Evolutionary conservation across 2,797 vertebrate genomes (phyloP).

Genomic region (Zenarchopterus dispar): DNA sequence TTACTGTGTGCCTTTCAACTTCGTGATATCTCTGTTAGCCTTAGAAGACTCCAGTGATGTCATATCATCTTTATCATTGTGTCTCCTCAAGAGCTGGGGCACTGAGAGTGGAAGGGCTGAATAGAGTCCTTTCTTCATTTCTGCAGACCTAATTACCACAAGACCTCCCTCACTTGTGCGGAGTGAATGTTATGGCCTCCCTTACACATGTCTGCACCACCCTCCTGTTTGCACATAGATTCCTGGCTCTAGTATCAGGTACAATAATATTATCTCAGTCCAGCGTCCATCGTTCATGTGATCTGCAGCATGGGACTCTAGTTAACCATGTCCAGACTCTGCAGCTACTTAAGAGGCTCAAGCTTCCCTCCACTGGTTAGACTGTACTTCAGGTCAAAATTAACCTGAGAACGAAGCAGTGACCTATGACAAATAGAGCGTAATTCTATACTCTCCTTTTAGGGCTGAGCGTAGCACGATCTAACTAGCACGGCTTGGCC

Average conservation of each 20-base stretch:
- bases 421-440: slow-evolving; percentile 81
- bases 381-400: slow-evolving; percentile 74
- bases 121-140: slow-evolving; percentile 48
- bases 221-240: slow-evolving; percentile 20
- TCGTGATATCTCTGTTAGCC: slow-evolving; percentile 30
- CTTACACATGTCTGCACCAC: slow-evolving; percentile 2
- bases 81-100: slow-evolving; percentile 31
- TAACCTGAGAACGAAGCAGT: slow-evolving; percentile 71
- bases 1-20: slow-evolving; percentile 31
- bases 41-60: slow-evolving; percentile 38
- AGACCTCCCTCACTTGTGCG: slow-evolving; percentile 38
- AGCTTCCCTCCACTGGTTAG: slow-evolving; percentile 34
- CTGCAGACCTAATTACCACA: slow-evolving; percentile 21
- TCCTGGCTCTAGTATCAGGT: slow-evolving; percentile 48
- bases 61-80: slow-evolving; percentile 50
- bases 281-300: slow-evolving; percentile 46
- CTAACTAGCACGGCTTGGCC: slow-evolving; percentile 11
- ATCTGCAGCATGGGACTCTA: slow-evolving; percentile 52
- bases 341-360: slow-evolving; percentile 46
- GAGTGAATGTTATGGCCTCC: slow-evolving; percentile 9
- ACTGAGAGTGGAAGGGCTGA: slow-evolving; percentile 31
- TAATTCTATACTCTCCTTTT: slow-evolving; percentile 60
- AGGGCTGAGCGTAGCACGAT: slow-evolving; percentile 19
- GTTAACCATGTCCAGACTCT: slow-evolving; percentile 65
- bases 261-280: slow-evolving; percentile 66